Evolutionary conservation across 2,888 invertebrate genomes (phyloP), one percentile per base, ranked within the genome.

Genomic region (Agrochola lychnidis): DNA sequence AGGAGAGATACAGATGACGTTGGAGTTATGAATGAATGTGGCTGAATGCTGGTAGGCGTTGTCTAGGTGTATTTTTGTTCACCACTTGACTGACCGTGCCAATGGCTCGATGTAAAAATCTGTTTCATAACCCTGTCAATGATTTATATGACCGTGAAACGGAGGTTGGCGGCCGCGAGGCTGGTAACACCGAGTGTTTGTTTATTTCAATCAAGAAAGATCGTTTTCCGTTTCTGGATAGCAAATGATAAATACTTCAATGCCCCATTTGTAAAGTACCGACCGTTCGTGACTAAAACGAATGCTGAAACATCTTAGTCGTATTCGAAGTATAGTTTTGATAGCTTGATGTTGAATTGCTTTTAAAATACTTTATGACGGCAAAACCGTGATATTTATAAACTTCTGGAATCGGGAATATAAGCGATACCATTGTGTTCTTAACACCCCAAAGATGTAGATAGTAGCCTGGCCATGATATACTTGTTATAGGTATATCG

Each of bases 21-120:
- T 84, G 87, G 89, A 88, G 86, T 92, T 92, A 93, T 95, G 95
- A 95, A 95, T 95, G 96, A 92, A 91, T 91, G 89, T 86, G 88
- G 79, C 88, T 89, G 91, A 93, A 92, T 88, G 79, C 88, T 89
- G 91, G 94, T 92, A 93, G 93, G 94, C 93, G 93, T 91, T 92
- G 94, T 94, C 94, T 95, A 93, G 90, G 87, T 92, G 92, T 96
- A 95, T 96, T 96, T 95, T 92, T 91, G 94, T 94, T 91, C 92
- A 83, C 92, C 95, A 94, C 96, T 96, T 95, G 96, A 96, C 92
- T 87, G 87, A 83, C 91, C 90, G 92, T 94, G 95, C 94, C 94
- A 94, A 95, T 95, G 91, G 93, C 89, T 90, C 88, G 90, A 92
- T 94, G 91, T 94, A 94, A 95, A 95, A 95, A 94, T 93, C 91